phyloP scores from a whole-genome alignment of 1,140 invertebrate genomes.

The Babylonia areolata region DNA sequence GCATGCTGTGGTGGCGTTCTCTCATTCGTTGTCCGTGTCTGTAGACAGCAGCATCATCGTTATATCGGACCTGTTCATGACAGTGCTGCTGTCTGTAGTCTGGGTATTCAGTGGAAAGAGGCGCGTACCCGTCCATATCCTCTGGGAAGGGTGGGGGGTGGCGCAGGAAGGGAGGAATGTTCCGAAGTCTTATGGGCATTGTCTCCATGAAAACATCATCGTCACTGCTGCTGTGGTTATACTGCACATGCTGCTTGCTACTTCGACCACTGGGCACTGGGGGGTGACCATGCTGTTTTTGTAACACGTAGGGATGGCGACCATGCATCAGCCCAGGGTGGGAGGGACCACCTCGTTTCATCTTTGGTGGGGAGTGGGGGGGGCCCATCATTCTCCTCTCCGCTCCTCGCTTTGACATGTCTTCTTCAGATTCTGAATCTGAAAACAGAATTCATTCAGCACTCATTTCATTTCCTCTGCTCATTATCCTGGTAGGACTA shows the following conservation, averaged over 20 bases:
- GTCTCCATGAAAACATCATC: constrained; percentile 9
- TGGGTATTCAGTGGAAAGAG: background rate
- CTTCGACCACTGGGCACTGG: background rate
- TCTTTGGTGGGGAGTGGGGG: background rate
- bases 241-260: background rate
- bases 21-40: background rate
- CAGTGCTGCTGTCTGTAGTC: background rate
- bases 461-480: too few species aligned
- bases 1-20: constrained; percentile 8
- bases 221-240: constrained; percentile 5
- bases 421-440: constrained; percentile 22
- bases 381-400: background rate
- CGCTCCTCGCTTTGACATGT: background rate
- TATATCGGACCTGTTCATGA: background rate
- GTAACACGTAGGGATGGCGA: background rate
- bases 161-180: background rate
- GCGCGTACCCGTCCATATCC: background rate
- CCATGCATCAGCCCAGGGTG: background rate
- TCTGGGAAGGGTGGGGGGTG: background rate
- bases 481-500: too few species aligned
- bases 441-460: background rate
- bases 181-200: background rate
- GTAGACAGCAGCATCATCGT: background rate
- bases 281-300: background rate
- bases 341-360: background rate